Conservation (phyloP, 53 echinoderm and acorn worm genomes). For the Crossaster papposus region DNA sequence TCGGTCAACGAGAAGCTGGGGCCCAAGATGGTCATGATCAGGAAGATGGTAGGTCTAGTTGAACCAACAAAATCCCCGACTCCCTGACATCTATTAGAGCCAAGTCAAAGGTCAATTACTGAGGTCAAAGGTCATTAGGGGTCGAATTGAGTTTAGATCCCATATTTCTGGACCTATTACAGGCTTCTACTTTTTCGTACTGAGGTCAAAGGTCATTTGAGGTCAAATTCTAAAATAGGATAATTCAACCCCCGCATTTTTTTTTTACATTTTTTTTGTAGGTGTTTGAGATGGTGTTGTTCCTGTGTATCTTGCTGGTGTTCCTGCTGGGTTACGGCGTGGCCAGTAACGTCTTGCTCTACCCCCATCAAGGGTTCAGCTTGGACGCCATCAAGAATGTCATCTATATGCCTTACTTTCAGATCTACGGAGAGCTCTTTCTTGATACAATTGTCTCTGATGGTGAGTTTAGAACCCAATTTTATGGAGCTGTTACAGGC, state of each 20-base stretch:
- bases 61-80: background rate
- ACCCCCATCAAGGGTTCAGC: slow-evolving; percentile 64
- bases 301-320: slow-evolving; percentile 75
- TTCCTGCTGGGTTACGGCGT: slow-evolving; percentile 88
- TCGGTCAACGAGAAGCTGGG: slow-evolving; percentile 73
- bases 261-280: background rate
- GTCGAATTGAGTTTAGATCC: too few relatives aligned
- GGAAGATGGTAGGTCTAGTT: slow-evolving; percentile 75
- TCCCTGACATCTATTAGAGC: too few relatives aligned
- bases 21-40: slow-evolving; percentile 94
- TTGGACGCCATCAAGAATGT: slow-evolving; percentile 57
- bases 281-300: slow-evolving; percentile 77
- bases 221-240: too few relatives aligned
- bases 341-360: slow-evolving; percentile 76
- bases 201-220: too few relatives aligned
- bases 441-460: slow-evolving; percentile 58
- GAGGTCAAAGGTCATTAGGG: too few relatives aligned
- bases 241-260: too few relatives aligned
- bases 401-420: slow-evolving; percentile 85
- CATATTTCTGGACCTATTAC: too few relatives aligned
- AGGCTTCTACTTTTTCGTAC: too few relatives aligned
- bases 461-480: slow-evolving; percentile 38
- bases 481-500: too few relatives aligned
- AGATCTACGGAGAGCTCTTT: slow-evolving; percentile 84
- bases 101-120: too few relatives aligned